Evolutionary conservation across 2,113 vertebrate genomes (phyloP).

Genomic region (Oncorhynchus keta): DNA sequence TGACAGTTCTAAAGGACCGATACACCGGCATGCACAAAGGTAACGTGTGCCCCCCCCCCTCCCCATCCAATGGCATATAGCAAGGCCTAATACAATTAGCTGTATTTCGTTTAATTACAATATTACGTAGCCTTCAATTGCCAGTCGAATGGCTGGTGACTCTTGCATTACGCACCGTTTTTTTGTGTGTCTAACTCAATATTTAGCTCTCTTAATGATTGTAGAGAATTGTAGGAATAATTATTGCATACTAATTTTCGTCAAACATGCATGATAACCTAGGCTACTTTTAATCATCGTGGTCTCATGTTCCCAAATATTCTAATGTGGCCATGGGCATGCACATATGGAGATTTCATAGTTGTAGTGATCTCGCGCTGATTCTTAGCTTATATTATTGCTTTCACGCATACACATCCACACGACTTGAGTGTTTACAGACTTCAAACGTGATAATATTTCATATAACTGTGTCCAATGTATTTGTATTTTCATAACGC

Average conservation of each 20-base stretch:
- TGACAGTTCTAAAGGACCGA: constrained; percentile 96
- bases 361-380: too few relatives aligned
- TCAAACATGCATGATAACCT: too few relatives aligned
- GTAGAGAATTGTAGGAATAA: too few relatives aligned
- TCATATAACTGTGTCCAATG: not conserved
- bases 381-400: too few relatives aligned
- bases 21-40: constrained; percentile 99
- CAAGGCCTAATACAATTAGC: constrained; percentile 19
- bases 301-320: too few relatives aligned
- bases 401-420: not conserved
- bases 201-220: too few relatives aligned
- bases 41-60: constrained; percentile 64
- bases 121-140: not conserved
- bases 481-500: constrained; percentile 41
- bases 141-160: not conserved
- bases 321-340: too few relatives aligned
- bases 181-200: too few relatives aligned
- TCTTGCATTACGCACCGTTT: not conserved
- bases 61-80: constrained; percentile 6
- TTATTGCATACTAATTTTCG: too few relatives aligned
- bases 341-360: too few relatives aligned
- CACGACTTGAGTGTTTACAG: not conserved
- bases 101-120: not conserved
- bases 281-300: too few relatives aligned
- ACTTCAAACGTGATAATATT: not conserved